Evolutionary conservation across 2,888 invertebrate genomes (phyloP), one percentile per base, ranked within the genome.

Genomic region (Linnaemya tessellans): DNA sequence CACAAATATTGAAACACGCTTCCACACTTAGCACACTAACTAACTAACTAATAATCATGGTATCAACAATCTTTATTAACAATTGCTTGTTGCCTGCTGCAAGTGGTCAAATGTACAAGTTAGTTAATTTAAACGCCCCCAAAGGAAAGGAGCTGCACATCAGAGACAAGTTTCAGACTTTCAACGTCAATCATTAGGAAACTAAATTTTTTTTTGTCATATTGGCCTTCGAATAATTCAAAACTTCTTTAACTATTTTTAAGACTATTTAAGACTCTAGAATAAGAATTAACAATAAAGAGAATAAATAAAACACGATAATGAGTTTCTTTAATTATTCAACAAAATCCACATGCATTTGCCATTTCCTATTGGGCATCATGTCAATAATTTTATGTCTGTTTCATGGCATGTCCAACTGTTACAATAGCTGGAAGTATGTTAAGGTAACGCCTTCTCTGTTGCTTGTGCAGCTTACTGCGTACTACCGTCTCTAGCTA

Each of bases 401-500:
- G 20, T n/a, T 46, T 18, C 70, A 54, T 46, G 18, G 64, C 58
- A 22, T 25, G 20, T 18, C 15, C 65, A 56, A 30, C 22, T n/a
- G n/a, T n/a, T 54, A 43, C 22, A 68, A 18, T 64, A 51, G 46
- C 58, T 54, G 65, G 67, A 78, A 74, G 49, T 81, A 78, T 81
- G 84, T 84, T 84, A 74, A 74, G 78, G 78, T 65, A 81, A 84
- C 84, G 84, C 84, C 84, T 80, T 81, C 78, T 74, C 30, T 20
- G 41, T 60, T 38, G 71, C 38, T 74, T 35, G 8, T 38, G 74
- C 49, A 56, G 68, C 20, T 58, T 46, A 3, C 20, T n/a, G 30
- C 68, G 9, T 49, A 43, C 46, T 38, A 46, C 38, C 38, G 11
- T 30, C 58, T 18, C 13, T 35, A 46, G 56, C 7, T 38, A 25